Evolutionary conservation across 2,113 vertebrate species (phyloP), one percentile per base, ranked within the genome.

Genomic region (Tetrax tetrax): DNA sequence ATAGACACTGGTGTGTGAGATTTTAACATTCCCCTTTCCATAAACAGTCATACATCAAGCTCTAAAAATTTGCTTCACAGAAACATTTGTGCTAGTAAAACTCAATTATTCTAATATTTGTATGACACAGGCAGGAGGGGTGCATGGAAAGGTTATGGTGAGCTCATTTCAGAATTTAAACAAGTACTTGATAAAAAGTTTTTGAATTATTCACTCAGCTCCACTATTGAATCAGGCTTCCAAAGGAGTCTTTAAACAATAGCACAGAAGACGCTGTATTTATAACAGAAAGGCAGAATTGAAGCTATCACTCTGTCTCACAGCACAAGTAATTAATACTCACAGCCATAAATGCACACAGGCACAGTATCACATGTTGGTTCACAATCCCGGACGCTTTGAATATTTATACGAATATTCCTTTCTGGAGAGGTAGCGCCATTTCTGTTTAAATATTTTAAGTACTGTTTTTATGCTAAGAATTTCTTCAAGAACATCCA

Each of bases 161-260:
- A 96, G 96, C 95, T 96, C 92, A 96, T 89, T 93, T 93, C 90
- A 95, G 94, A 96, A 95, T 96, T 96, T 94, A 96, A 93, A 97
- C 95, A 97, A 85, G 80, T 35, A 89, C 80, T 93, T 92, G 87
- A 83, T 90, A 95, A 89, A 96, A 95, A 96, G 70, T 37, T 92
- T 82, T 68, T 96, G 57, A 92, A 96, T 93, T 95, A 96, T 93
- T 95, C 90, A 92, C 89, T 90, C 92, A 87, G 77, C 72, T 95
- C 76, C 23, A 12, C 48, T 79, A 72, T 87, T 95, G 93, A 90
- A 90, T 50, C 72, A 82, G 74, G 41, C 77, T 93, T 96, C 90
- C 81, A 96, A 84, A 89, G 53, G 4, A 87, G 83, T 51, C 89
- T 94, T 84, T 87, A 90, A 94, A 95, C 87, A 94, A 92, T 37